Evolutionary conservation across 2,113 vertebrate species (phyloP).

Genomic region (Mobula hypostoma): DNA sequence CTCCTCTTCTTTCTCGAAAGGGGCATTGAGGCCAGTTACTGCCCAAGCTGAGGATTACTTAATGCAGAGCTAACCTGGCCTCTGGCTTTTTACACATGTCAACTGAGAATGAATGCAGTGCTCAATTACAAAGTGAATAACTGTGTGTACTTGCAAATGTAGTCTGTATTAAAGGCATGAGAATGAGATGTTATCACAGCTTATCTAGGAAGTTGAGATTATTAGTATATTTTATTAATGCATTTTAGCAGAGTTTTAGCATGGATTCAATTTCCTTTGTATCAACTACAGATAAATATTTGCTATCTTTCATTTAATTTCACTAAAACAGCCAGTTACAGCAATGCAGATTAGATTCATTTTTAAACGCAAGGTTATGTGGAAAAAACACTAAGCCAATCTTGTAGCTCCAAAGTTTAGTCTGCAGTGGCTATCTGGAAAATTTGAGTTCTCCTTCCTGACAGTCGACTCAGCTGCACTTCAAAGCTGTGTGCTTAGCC

Average conservation of each 20-base stretch:
- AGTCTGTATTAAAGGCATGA: not conserved
- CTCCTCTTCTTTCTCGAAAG: not conserved
- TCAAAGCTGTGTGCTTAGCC: too few relatives aligned
- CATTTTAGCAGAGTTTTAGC: not conserved
- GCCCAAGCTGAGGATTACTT: not conserved
- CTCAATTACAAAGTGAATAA: not conserved
- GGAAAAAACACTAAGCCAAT: not conserved
- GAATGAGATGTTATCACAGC: not conserved
- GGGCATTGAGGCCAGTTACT: not conserved
- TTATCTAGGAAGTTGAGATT: not conserved
- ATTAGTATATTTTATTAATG: not conserved
- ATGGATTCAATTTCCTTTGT: not conserved
- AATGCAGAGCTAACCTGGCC: too few relatives aligned
- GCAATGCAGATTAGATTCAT: not conserved
- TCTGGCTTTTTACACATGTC: not conserved
- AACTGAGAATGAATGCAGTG: not conserved
- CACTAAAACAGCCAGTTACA: not conserved
- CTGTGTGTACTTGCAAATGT: not conserved
- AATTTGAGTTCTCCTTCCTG: not conserved
- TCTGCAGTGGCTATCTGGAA: not conserved
- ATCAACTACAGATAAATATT: constrained; percentile 4
- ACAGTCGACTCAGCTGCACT: too few relatives aligned
- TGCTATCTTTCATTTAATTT: not conserved
- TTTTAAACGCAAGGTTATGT: too few relatives aligned
- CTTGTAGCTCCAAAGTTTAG: not conserved